Evolutionary conservation across 2,113 vertebrate genomes (phyloP), one percentile per base, ranked within the genome.

Genomic region (Furnarius figulus): DNA sequence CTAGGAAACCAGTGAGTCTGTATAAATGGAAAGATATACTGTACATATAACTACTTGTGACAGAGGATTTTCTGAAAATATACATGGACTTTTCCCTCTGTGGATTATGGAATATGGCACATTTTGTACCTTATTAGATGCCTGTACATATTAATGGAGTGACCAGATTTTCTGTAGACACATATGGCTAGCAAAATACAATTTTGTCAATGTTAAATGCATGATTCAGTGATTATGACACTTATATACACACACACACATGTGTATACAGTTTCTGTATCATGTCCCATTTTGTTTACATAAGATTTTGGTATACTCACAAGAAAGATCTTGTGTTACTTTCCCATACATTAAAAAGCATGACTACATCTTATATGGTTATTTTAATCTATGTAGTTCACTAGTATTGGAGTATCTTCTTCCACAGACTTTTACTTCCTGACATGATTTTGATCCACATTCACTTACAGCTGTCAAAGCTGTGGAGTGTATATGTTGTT

Each of bases 51-150:
- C 80, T 89, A 73, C n/a, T 39, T 70, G 13, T 70, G 61, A 46
- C 44, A 88, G 40, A 83, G 52, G 62, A 63, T 83, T 79, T 91
- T 87, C 71, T 82, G 35, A 83, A 93, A 95, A 50, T 50, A 78
- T 52, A 42, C 16, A 59, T 47, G 18, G 25, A 46, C 46, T 72
- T 75, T 81, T 82, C 35, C 23, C 31, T 55, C 46, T 73, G 37
- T 42, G 37, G 5, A 8, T 80, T 86, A 75, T 94, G 44, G 20
- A 62, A 6, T 47, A 30, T 49, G 35, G 40, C 17, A 58, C 37
- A 14, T 79, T 86, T 87, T 77, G 28, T 68, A 42, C 25, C n/a
- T 91, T 86, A 47, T 56, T 83, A 84, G 49, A 44, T 73, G 56
- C 9, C 30, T 77, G 3, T 12, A 22, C 17, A 65, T 58, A 35